phyloP scores from a whole-genome alignment of 2,888 invertebrate species.

The Aphodius granarius region DNA sequence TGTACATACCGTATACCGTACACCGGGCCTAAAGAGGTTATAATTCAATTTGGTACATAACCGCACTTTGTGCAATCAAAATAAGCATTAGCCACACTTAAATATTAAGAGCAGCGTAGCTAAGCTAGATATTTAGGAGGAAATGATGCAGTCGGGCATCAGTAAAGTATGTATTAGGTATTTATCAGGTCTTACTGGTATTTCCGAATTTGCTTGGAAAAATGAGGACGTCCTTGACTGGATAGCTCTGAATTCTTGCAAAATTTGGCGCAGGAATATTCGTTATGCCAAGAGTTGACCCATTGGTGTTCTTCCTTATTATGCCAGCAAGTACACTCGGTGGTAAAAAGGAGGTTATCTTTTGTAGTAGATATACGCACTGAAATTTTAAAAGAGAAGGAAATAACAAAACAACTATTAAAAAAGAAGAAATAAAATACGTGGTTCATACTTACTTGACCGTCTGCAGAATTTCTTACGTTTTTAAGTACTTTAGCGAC shows the following conservation, averaged over 20 bases:
- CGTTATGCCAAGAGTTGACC: background rate
- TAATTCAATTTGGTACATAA: too few relatives aligned
- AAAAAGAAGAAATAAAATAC: too few relatives aligned
- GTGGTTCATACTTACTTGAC: background rate
- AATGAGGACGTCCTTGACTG: background rate
- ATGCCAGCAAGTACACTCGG: background rate
- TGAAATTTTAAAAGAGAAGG: background rate
- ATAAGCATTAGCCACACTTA: too few relatives aligned
- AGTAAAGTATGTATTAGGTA: too few relatives aligned
- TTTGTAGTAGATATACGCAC: background rate
- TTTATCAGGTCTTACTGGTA: background rate
- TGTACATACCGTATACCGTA: too few relatives aligned
- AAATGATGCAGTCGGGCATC: too few relatives aligned
- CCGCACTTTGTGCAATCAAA: too few relatives aligned
- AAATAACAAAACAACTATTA: too few relatives aligned
- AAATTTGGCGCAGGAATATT: constrained; percentile 2
- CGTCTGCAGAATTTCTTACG: background rate
- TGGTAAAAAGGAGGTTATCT: background rate
- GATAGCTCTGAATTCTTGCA: background rate
- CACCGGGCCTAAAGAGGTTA: too few relatives aligned
- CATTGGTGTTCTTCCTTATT: background rate
- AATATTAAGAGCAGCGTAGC: too few relatives aligned
- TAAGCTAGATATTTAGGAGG: too few relatives aligned
- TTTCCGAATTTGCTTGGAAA: background rate
- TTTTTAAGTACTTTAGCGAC: background rate